Conservation (phyloP, 2,113 vertebrate genomes). For the Limnothrissa miodon region DNA sequence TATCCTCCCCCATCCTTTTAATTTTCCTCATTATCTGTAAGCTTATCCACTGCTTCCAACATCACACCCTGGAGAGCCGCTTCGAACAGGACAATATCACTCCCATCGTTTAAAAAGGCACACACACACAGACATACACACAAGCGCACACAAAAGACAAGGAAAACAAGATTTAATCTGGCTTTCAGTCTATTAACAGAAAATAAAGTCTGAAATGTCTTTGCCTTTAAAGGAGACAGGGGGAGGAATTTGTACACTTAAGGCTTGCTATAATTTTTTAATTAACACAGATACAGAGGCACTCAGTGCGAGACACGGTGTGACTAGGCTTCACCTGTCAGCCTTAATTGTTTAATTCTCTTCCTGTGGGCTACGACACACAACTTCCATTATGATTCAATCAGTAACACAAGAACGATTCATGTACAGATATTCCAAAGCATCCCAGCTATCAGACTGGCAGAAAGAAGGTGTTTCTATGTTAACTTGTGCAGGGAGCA, state of each 20-base stretch:
- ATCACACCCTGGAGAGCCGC: constrained; percentile 6
- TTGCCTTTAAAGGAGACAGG: constrained; percentile 5
- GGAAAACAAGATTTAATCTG: constrained; percentile 18
- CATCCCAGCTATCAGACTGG: neutral
- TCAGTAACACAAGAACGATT: constrained; percentile 17
- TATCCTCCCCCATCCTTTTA: neutral
- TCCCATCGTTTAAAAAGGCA: neutral
- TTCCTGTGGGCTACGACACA: constrained; percentile 17
- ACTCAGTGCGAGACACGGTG: neutral
- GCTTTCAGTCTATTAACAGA: neutral
- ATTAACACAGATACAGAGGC: constrained; percentile 11
- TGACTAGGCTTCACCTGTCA: constrained; percentile 22
- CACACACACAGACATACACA: neutral
- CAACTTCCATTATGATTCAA: constrained; percentile 24
- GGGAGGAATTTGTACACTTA: constrained; percentile 4
- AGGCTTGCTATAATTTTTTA: constrained; percentile 28
- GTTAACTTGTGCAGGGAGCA: neutral
- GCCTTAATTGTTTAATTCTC: constrained; percentile 19
- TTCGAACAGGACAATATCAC: constrained; percentile 16
- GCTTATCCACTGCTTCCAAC: neutral
- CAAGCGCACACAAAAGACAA: neutral
- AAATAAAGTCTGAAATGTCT: constrained; percentile 20
- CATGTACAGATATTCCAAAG: constrained; percentile 22
- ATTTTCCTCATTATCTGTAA: constrained; percentile 14
- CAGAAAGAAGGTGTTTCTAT: neutral